phyloP scores from a whole-genome alignment of 2,888 invertebrate genomes.

The Drosophila yooni region DNA sequence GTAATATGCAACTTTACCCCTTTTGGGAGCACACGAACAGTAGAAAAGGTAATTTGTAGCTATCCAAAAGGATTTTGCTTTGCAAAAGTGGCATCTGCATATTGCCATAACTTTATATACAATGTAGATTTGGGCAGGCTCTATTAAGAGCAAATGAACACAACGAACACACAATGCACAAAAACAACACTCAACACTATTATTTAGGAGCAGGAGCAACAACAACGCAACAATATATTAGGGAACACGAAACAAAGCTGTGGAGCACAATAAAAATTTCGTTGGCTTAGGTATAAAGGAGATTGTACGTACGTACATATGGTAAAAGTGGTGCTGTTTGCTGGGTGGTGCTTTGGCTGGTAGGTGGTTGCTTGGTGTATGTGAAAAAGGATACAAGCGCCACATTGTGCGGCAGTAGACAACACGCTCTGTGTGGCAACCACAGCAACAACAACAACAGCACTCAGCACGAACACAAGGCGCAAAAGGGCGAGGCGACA shows the following conservation, averaged over 20 bases:
- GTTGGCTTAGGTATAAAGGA: constrained; percentile 68
- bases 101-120: constrained; percentile 27
- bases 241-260: constrained; percentile 31
- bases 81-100: constrained; percentile 15
- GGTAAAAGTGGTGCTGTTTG: constrained; percentile 20
- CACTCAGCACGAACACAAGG: constrained; percentile 32
- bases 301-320: constrained; percentile 28
- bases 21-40: neutral
- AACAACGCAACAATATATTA: constrained; percentile 33
- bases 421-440: constrained; percentile 31
- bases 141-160: constrained; percentile 66
- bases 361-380: constrained; percentile 18
- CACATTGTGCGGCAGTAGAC: constrained; percentile 52
- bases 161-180: constrained; percentile 11
- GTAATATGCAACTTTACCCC: neutral
- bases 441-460: constrained; percentile 10
- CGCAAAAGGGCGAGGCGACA: constrained; percentile 65
- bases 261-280: constrained; percentile 61
- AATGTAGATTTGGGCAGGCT: constrained; percentile 20
- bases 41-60: constrained; percentile 33
- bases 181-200: constrained; percentile 47
- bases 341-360: constrained; percentile 12
- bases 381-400: constrained; percentile 48
- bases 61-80: constrained; percentile 5
- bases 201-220: constrained; percentile 31